Evolutionary conservation across 2,797 vertebrate species (phyloP).

Genomic region (Pseudochaenichthys georgianus): DNA sequence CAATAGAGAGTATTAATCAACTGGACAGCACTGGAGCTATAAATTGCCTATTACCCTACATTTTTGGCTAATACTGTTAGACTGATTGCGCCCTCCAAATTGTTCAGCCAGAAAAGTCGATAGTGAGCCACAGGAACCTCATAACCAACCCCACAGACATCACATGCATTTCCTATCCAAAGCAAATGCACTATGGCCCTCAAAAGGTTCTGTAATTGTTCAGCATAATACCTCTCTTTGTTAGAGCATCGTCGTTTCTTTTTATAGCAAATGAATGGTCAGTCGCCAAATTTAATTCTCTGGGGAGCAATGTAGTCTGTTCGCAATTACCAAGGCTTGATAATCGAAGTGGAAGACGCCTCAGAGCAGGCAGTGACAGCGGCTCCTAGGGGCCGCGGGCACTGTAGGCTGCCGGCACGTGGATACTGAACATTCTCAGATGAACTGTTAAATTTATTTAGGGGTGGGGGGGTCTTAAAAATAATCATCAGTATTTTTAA

Average conservation of each 20-base stretch:
- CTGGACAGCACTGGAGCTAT: not conserved
- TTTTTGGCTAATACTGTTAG: not conserved
- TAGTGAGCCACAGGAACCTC: slow-evolving; percentile 1
- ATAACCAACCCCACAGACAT: not conserved
- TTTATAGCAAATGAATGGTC: slow-evolving; percentile 42
- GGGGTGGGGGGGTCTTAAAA: not conserved
- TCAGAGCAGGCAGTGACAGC: slow-evolving; percentile 36
- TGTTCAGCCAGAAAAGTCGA: not conserved
- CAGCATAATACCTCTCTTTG: slow-evolving; percentile 30
- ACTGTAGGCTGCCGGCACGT: too few relatives aligned
- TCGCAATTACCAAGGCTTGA: slow-evolving; percentile 52
- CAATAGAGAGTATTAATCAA: not conserved
- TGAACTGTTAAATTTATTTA: not conserved
- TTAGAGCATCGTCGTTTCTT: slow-evolving; percentile 18
- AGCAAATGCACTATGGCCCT: not conserved
- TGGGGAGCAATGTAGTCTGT: slow-evolving; percentile 57
- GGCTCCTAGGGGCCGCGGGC: slow-evolving; percentile 23
- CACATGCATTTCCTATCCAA: slow-evolving; percentile 8
- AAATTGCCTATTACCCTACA: not conserved
- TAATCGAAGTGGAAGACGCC: slow-evolving; percentile 27
- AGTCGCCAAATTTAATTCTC: slow-evolving; percentile 55
- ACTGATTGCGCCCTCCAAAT: not conserved
- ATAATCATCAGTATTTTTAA: slow-evolving; percentile 11
- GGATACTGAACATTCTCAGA: not conserved
- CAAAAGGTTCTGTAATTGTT: slow-evolving; percentile 32